Conservation (phyloP, 2,888 invertebrate genomes). For the Blomia tropicalis region DNA sequence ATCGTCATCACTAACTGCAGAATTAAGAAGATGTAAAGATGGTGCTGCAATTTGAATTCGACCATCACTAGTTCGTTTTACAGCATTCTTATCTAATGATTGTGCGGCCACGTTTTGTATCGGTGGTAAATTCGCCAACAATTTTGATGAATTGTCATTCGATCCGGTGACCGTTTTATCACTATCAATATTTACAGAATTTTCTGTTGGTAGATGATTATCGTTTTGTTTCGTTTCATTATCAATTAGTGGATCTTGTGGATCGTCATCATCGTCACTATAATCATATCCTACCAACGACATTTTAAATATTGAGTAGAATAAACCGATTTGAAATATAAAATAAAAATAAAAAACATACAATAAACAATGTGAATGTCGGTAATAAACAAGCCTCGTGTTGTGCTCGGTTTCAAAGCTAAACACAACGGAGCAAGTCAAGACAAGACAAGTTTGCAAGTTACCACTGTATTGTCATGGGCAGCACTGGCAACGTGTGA, state of each 20-base stretch:
- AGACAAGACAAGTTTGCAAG: too few species aligned
- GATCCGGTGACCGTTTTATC: background rate
- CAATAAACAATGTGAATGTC: background rate
- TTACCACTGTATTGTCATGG: too few species aligned
- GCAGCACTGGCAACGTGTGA: too few species aligned
- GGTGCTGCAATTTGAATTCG: constrained; percentile 17
- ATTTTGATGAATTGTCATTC: background rate
- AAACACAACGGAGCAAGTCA: too few species aligned
- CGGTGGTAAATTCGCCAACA: background rate
- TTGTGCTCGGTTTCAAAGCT: too few species aligned
- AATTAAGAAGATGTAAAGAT: background rate
- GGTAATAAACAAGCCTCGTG: background rate
- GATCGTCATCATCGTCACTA: constrained; percentile 23
- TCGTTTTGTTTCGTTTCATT: background rate
- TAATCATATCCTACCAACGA: constrained; percentile 22
- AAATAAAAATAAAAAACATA: background rate
- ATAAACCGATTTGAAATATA: background rate
- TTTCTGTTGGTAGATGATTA: background rate
- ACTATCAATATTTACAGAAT: background rate
- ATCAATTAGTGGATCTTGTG: background rate
- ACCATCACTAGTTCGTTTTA: constrained; percentile 10
- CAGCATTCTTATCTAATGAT: background rate
- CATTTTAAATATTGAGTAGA: constrained; percentile 15
- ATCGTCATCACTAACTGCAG: constrained; percentile 2
- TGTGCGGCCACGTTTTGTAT: background rate